A percentile compares a stretch with the other conserved stretches of the same genome.
These are phyloP conservation scores for Heterodera carotae DNA, from an alignment of 1,140 invertebrate species.

Conservation along the genomic window DNA sequence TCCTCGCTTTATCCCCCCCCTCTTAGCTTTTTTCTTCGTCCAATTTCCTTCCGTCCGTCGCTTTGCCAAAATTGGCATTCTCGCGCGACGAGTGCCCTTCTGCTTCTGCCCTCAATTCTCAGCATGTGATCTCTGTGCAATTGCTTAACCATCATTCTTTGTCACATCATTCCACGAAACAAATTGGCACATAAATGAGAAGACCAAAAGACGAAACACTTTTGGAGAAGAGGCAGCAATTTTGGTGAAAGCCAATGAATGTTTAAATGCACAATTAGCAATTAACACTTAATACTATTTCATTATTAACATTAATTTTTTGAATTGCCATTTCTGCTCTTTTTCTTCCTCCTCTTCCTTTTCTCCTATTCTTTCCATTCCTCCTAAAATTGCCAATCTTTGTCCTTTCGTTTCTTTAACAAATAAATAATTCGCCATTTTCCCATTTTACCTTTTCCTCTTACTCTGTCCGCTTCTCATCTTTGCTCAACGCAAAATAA, in stretches of 20 bases:
- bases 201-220: background rate
- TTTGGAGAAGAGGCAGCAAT: background rate
- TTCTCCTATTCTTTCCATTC: background rate
- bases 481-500: background rate
- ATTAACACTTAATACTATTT: background rate
- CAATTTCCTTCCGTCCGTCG: background rate
- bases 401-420: background rate
- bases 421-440: constrained; percentile 13
- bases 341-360: background rate
- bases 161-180: background rate
- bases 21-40: background rate
- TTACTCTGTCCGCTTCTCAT: too few species aligned
- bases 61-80: background rate
- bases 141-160: background rate
- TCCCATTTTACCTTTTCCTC: background rate
- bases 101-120: background rate
- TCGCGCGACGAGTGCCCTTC: background rate
- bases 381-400: background rate
- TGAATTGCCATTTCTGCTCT: too few species aligned
- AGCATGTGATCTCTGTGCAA: background rate
- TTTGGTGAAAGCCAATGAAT: too few species aligned
- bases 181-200: background rate
- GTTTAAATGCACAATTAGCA: too few species aligned
- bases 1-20: background rate
- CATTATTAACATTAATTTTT: too few species aligned